phyloP scores from a whole-genome alignment of 2,888 invertebrate species.

The Thecophora atra region DNA sequence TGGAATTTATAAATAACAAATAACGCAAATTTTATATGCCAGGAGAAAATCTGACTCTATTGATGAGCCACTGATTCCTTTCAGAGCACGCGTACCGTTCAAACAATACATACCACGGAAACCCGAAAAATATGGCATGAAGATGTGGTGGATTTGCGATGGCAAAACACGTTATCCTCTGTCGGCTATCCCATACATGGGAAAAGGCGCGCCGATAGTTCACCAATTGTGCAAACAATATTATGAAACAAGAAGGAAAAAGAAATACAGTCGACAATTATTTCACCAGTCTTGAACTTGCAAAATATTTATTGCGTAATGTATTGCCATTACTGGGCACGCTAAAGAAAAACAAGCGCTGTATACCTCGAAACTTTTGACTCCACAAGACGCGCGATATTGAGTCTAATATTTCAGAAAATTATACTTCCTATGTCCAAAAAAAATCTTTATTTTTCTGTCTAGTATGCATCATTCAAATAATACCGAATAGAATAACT shows the following conservation, averaged over 20 bases:
- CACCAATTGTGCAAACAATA: constrained; percentile 15
- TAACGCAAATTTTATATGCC: not conserved
- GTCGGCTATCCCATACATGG: not conserved
- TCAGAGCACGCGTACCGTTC: not conserved
- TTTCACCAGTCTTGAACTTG: constrained; percentile 18
- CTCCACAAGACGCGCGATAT: not conserved
- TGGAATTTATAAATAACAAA: not conserved
- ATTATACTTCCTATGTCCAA: not conserved
- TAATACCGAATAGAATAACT: too few species aligned
- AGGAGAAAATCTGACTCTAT: not conserved
- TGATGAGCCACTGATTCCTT: not conserved
- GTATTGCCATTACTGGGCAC: not conserved
- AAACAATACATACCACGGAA: constrained; percentile 29
- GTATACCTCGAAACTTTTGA: not conserved
- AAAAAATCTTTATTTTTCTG: not conserved
- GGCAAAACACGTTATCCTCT: constrained; percentile 27
- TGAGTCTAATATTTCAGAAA: not conserved
- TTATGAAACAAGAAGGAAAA: constrained; percentile 5
- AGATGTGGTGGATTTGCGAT: constrained; percentile 34
- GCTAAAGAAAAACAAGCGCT: not conserved
- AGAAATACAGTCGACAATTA: constrained; percentile 26
- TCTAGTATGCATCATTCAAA: constrained; percentile 12
- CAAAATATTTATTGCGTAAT: not conserved
- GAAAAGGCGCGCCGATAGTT: not conserved
- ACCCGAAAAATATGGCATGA: constrained; percentile 30